Conservation (phyloP, 2,888 invertebrate genomes). For the Rhagium mordax region DNA sequence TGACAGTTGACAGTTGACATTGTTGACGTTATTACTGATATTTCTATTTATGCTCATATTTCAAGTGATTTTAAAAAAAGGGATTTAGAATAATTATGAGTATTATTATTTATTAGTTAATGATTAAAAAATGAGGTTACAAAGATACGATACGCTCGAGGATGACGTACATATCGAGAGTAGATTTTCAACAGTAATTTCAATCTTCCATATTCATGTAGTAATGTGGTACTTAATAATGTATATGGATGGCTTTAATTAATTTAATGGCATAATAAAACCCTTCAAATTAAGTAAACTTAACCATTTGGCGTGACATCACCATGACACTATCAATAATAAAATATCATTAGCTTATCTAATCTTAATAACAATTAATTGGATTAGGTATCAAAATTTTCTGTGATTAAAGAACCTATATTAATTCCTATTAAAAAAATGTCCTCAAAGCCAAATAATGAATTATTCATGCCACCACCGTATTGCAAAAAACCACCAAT, state of each 20-base stretch:
- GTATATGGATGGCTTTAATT: constrained; percentile 54
- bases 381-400: constrained; percentile 52
- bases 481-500: constrained; percentile 52
- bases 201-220: constrained; percentile 36
- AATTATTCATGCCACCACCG: constrained; percentile 59
- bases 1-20: not conserved
- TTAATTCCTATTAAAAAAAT: constrained; percentile 39
- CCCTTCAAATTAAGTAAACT: constrained; percentile 54
- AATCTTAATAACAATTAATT: constrained; percentile 41
- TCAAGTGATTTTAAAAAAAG: no score
- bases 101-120: no score
- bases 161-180: not conserved
- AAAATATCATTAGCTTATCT: constrained; percentile 41
- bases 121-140: not conserved
- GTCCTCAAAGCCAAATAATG: constrained; percentile 53
- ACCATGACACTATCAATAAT: constrained; percentile 57
- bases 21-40: no score
- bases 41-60: no score
- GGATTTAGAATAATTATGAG: no score
- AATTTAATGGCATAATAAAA: constrained; percentile 57
- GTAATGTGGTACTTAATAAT: constrained; percentile 38
- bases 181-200: not conserved
- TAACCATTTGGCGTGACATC: constrained; percentile 57
- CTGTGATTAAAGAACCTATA: constrained; percentile 46
- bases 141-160: not conserved